phyloP scores from a whole-genome alignment of 2,113 vertebrate species.

The Daphoenositta chrysoptera region DNA sequence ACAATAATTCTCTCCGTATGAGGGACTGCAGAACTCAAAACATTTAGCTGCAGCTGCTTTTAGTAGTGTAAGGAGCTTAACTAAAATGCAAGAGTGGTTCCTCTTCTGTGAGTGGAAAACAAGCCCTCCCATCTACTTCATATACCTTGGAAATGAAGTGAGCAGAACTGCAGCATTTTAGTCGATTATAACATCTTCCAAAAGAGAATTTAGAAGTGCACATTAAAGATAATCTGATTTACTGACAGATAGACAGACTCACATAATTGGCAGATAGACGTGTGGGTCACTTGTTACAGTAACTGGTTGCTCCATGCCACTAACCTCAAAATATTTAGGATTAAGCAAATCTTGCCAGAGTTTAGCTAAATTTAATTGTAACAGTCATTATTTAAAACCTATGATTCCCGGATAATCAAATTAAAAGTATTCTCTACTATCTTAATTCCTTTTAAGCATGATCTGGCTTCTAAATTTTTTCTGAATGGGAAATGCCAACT shows the following conservation, averaged over 20 bases:
- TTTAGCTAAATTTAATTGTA: not conserved
- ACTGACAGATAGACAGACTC: not conserved
- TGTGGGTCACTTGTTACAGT: not conserved
- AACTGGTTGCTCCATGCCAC: not conserved
- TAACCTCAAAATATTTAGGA: not conserved
- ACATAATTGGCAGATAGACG: not conserved
- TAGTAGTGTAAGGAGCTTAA: not conserved
- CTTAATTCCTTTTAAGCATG: not conserved
- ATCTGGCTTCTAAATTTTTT: not conserved
- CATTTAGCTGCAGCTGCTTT: not conserved
- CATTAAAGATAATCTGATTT: not conserved
- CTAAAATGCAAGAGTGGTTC: not conserved
- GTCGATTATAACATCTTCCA: not conserved
- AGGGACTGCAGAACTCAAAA: not conserved
- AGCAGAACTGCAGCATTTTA: not conserved
- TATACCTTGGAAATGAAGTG: not conserved
- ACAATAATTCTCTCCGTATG: rapidly evolving
- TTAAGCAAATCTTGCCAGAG: not conserved
- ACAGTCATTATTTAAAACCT: not conserved
- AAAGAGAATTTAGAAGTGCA: not conserved
- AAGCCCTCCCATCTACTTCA: not conserved
- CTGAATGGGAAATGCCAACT: not conserved
- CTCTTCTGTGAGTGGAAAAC: not conserved
- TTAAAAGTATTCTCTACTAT: not conserved
- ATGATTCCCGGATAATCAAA: not conserved